Conservation (phyloP, 2,888 invertebrate genomes). For the Drosophila paramelanica region DNA sequence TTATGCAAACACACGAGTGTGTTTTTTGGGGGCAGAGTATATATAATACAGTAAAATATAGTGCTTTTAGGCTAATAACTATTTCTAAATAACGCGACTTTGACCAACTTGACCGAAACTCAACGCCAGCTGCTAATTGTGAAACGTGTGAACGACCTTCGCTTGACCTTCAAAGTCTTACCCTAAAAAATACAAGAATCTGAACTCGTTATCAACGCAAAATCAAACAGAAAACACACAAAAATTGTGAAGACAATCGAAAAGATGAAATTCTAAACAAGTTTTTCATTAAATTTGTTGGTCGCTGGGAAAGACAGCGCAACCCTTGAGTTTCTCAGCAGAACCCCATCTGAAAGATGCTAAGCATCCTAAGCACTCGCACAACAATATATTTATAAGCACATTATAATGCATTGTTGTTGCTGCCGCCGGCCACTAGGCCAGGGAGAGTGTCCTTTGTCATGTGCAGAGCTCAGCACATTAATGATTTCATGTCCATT, state of each 20-base stretch:
- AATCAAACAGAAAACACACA: conserved; percentile 51
- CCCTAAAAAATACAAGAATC: conserved; percentile 10
- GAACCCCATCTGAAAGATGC: conserved; percentile 28
- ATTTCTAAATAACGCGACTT: conserved; percentile 25
- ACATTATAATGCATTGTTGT: conserved; percentile 77
- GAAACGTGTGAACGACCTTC: conserved; percentile 75
- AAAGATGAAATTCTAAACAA: conserved; percentile 63
- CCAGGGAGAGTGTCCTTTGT: conserved; percentile 63
- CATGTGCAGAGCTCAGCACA: conserved; percentile 80
- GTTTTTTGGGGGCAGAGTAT: neutral
- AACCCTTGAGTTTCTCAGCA: conserved; percentile 58
- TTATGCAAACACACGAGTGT: conserved; percentile 55
- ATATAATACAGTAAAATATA: neutral
- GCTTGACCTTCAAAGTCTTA: conserved; percentile 64
- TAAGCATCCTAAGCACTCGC: conserved; percentile 50
- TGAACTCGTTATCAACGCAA: conserved; percentile 76
- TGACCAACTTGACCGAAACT: conserved; percentile 27
- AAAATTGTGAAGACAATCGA: conserved; percentile 32
- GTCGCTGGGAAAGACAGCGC: conserved; percentile 61
- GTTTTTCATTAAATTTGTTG: conserved; percentile 55
- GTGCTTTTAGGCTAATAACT: conserved; percentile 8
- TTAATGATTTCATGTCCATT: conserved; percentile 64
- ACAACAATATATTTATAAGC: conserved; percentile 71
- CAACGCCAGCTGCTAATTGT: conserved; percentile 76
- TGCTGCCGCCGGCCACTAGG: conserved; percentile 17